These are phyloP conservation scores for Siderastrea radians DNA, from an alignment of 92 coral and sea anemone species.

Conservation along the genomic window DNA sequence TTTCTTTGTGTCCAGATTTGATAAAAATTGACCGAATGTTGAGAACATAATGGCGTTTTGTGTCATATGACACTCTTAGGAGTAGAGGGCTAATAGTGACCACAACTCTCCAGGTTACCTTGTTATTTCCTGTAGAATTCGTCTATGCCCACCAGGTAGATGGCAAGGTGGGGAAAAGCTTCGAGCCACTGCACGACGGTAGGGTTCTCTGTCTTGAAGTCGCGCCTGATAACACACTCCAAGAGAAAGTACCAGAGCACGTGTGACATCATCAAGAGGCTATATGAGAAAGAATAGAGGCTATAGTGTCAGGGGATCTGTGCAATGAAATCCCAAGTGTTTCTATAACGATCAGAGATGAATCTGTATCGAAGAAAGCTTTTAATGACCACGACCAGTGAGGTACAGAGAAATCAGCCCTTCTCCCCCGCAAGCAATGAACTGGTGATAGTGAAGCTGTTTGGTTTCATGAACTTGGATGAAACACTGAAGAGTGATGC, in stretches of 20 bases:
- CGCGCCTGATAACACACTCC: slow-evolving; percentile 92
- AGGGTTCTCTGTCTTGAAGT: slow-evolving; percentile 69
- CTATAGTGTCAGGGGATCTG: not conserved
- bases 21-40: not conserved
- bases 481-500: too few relatives aligned
- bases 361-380: too few relatives aligned
- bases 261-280: slow-evolving; percentile 71
- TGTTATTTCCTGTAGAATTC: slow-evolving; percentile 71
- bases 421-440: too few relatives aligned
- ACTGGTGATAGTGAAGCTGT: too few relatives aligned
- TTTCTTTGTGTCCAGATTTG: not conserved
- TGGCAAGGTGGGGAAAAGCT: slow-evolving; percentile 58
- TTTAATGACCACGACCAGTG: too few relatives aligned
- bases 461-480: too few relatives aligned
- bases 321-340: too few relatives aligned
- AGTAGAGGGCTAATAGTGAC: too few relatives aligned
- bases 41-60: not conserved
- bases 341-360: too few relatives aligned
- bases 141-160: slow-evolving; percentile 73
- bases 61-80: too few relatives aligned
- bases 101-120: slow-evolving; percentile 32
- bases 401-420: too few relatives aligned
- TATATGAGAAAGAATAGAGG: not conserved
- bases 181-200: slow-evolving; percentile 67
- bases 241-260: slow-evolving; percentile 84